These are phyloP conservation scores for Boloria euphrosyne DNA, from an alignment of 2,888 invertebrate species.

Conservation along the genomic window DNA sequence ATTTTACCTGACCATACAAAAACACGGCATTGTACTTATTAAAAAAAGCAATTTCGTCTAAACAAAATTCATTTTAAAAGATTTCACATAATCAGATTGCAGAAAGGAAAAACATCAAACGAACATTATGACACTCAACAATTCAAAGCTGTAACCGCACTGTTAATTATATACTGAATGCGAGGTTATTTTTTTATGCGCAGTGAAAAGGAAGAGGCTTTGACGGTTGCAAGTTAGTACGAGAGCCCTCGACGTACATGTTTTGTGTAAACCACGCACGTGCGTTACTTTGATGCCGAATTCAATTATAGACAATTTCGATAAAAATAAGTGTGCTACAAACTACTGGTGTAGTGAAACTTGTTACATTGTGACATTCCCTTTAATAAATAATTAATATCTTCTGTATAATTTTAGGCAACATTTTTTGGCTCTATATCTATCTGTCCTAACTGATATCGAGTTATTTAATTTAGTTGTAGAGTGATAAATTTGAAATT, in stretches of 20 bases:
- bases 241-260: constrained; percentile 61
- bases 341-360: neutral
- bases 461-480: no score
- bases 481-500: no score
- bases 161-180: constrained; percentile 70
- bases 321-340: constrained; percentile 9
- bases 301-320: constrained; percentile 23
- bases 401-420: no score
- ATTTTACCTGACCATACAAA: neutral
- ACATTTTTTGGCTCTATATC: no score
- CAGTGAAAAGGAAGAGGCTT: constrained; percentile 79
- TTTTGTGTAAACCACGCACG: constrained; percentile 47
- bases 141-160: constrained; percentile 66
- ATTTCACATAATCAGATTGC: constrained; percentile 42
- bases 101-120: constrained; percentile 55
- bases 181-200: constrained; percentile 58
- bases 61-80: constrained; percentile 19
- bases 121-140: constrained; percentile 61
- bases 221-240: constrained; percentile 64
- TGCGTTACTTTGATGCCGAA: constrained; percentile 46
- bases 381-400: no score
- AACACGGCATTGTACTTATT: constrained; percentile 12
- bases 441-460: no score
- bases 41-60: constrained; percentile 10
- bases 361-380: neutral